Percentiles rank a stretch among this genome's conserved stretches.
Evolutionary conservation across 1,140 invertebrate genomes (phyloP).

Genomic region (Ceratina japonica): DNA sequence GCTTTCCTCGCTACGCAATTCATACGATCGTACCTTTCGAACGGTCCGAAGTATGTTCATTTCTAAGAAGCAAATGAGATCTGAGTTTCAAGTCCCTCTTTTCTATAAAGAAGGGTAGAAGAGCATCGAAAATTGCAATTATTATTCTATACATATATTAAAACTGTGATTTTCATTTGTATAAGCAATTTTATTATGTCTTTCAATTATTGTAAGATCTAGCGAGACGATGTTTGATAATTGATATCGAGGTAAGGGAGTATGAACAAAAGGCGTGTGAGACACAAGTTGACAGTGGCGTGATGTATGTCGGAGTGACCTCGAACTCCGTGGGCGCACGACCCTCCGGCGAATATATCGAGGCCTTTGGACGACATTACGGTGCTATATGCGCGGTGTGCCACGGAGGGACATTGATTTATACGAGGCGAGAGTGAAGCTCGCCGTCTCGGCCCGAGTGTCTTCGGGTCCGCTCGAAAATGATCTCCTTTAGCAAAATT

Average conservation of each 20-base stretch:
- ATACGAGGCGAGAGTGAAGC: conserved; percentile 55
- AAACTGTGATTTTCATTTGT: too few relatives aligned
- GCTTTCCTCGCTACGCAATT: conserved; percentile 24
- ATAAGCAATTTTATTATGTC: too few relatives aligned
- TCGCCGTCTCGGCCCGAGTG: conserved; percentile 27
- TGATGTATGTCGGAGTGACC: conserved; percentile 58
- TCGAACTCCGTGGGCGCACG: conserved; percentile 46
- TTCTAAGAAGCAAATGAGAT: too few relatives aligned
- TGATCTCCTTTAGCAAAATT: conserved; percentile 47
- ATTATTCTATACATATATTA: too few relatives aligned
- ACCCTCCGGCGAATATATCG: conserved; percentile 61
- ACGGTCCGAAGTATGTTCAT: not conserved
- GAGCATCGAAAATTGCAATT: too few relatives aligned
- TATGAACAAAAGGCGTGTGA: not conserved
- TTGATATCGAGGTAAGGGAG: too few relatives aligned
- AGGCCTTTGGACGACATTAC: conserved; percentile 58
- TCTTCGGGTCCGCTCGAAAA: conserved; percentile 32
- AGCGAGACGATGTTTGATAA: too few relatives aligned
- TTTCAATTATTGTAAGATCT: too few relatives aligned
- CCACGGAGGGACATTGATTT: conserved; percentile 69
- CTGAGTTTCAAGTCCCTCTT: too few relatives aligned
- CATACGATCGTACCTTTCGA: conserved; percentile 1
- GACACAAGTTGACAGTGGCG: conserved; percentile 48
- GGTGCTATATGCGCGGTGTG: conserved; percentile 60
- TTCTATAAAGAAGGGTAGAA: too few relatives aligned